Evolutionary conservation across 2,888 invertebrate species (phyloP), one percentile per base, ranked within the genome.

Genomic region (Eugnorisma glareosa): DNA sequence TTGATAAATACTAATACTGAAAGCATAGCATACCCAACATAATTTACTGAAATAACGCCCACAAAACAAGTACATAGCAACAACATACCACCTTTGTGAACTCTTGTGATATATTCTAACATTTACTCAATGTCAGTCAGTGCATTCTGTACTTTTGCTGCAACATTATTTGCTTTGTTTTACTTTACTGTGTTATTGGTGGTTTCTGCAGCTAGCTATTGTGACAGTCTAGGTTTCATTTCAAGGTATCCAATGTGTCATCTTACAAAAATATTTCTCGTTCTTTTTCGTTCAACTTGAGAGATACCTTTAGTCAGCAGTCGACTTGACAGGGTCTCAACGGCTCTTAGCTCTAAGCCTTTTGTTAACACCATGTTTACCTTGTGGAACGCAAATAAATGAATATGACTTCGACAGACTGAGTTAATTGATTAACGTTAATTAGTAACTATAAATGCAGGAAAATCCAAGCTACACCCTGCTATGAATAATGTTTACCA

Each of bases 61-160:
- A 74, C 82, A 31, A 43, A 59, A 64, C 21, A 48, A 73, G 70
- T 73, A 68, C 82, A 75, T 67, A 63, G 81, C 18, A 85, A 81
- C 70, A 63, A 43, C 45, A 24, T 37, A 45, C 18, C 37, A 43
- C 70, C 61, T 81, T 71, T 21, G 24, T 63, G 35, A 75, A 70
- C 59, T 51, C 59, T 54, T 45, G 61, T 82, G 54, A 73, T 73
- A 37, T 82, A 82, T 82, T 73, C 37, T 43, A 63, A 69, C 66
- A 59, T 83, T 86, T 72, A 75, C 69, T 83, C 71, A 86, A 69
- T 10, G 79, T 72, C 86, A 69, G 68, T 83, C 37, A n/a, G 48
- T 57, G 54, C 68, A 77, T 77, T 86, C 51, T 77, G 78, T 77
- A 76, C 73, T 77, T 73, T 51, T 57, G 54, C 67, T 61, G 63